Base-by-base conservation (phyloP, 2,888 invertebrate genomes). In the Galerucella calmariensis region DNA sequence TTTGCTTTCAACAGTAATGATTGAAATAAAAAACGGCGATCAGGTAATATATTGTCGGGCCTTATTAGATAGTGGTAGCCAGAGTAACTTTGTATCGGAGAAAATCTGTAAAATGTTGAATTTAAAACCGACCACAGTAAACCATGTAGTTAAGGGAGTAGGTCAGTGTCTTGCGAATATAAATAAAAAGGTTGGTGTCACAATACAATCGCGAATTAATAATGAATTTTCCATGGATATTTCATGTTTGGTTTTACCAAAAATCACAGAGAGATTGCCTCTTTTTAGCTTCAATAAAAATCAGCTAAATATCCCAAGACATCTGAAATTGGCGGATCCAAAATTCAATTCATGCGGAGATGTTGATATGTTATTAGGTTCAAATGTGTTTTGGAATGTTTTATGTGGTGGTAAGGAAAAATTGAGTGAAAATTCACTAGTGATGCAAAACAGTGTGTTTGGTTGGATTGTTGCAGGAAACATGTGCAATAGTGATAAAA, bases 281-380 rank as follows among this genome's bases (percentile, higher is more conserved):
- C 59, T 58, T 16, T 58, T 58, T 58, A 58, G n/a, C 12, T 59
- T 14, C 27, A 35, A 35, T 35, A 35, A 35, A 35, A 35, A 35
- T 35, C 6, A 35, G 35, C 35, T 35, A 35, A 35, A 35, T 35
- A 35, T 35, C 35, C 6, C 35, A 35, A 35, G 8, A 35, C 35
- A 35, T 8, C 35, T 48, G 12, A 63, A 70, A 63, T 24, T 70
- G 46, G 70, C 70, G 20, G 70, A 70, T 16, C 70, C 70, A 44
- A 46, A 27, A 35, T 70, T 70, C 51, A 65, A 70, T 35, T 67
- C 16, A 4, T 58, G 41, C 12, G 35, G 61, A 14, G 35, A 74
- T 5, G 62, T 74, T n/a, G 74, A 74, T 53, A 62, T 74, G 11
- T 59, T 74, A 46, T 58, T 74, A 51, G 67, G 74, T n/a, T 70